Evolutionary conservation across 2,797 vertebrate species (phyloP).

Genomic region (Gorsachius magnificus): DNA sequence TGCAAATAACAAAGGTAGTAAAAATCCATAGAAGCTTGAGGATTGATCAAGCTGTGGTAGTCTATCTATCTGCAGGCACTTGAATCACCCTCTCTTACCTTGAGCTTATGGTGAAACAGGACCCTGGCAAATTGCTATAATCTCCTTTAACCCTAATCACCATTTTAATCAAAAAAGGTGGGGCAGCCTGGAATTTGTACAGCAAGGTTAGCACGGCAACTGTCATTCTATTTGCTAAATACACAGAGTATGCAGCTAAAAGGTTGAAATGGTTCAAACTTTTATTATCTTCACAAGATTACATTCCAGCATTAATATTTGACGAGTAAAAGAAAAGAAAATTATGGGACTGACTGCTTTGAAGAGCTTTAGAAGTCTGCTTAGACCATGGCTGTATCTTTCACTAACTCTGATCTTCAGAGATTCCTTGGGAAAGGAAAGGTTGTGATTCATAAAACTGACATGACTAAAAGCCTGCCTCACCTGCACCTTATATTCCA

Average conservation of each 20-base stretch:
- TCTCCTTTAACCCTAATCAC: constrained; percentile 33
- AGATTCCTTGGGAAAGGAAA: background rate
- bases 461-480: background rate
- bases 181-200: background rate
- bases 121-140: constrained; percentile 29
- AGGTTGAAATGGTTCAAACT: constrained; percentile 19
- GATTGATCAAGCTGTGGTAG: background rate
- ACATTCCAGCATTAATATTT: constrained; percentile 21
- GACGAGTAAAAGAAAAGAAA: constrained; percentile 37
- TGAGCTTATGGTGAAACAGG: background rate
- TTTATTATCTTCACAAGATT: constrained; percentile 37
- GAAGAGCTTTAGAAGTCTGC: background rate
- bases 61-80: background rate
- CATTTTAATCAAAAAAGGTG: constrained; percentile 45
- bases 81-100: background rate
- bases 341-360: background rate
- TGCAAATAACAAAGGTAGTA: background rate
- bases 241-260: background rate
- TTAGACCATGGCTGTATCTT: background rate
- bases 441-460: background rate
- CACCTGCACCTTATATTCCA: background rate
- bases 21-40: background rate
- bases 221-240: constrained; percentile 13
- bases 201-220: background rate
- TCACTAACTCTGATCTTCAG: background rate